These are phyloP conservation scores for Rhodinocichla rosea DNA, from an alignment of 2,113 vertebrate species.

Conservation along the genomic window DNA sequence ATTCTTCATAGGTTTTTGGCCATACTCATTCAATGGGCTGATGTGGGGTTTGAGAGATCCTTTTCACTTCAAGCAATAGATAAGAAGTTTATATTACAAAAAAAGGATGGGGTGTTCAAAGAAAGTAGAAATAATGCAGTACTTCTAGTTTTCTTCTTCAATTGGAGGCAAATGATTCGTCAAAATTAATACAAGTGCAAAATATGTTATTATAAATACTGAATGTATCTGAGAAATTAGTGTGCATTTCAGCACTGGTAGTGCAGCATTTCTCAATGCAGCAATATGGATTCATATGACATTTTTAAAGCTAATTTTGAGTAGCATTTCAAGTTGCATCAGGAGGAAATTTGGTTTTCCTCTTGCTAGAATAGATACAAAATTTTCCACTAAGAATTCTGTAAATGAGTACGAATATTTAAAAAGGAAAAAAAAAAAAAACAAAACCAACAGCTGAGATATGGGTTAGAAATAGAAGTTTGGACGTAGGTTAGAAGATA, in stretches of 20 bases:
- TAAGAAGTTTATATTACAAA: neutral
- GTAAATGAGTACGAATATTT: neutral
- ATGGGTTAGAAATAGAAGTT: neutral
- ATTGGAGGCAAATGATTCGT: neutral
- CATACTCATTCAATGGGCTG: neutral
- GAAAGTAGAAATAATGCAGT: neutral
- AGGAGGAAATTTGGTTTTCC: neutral
- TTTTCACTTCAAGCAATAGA: neutral
- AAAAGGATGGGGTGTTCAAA: rapidly evolving
- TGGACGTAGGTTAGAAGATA: neutral
- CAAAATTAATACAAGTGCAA: neutral
- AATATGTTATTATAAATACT: neutral
- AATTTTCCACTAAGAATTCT: neutral
- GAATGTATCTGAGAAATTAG: neutral
- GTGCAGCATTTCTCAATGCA: neutral
- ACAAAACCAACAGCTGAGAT: neutral
- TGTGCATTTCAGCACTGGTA: neutral
- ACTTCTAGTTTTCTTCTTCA: neutral
- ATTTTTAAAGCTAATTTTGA: neutral
- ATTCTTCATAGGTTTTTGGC: neutral
- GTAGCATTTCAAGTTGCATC: neutral
- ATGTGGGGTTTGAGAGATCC: neutral
- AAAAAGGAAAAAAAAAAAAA: neutral
- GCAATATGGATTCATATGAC: rapidly evolving
- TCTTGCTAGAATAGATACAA: neutral